phyloP scores from a whole-genome alignment of 1,140 invertebrate genomes.

The Centruroides vittatus region DNA sequence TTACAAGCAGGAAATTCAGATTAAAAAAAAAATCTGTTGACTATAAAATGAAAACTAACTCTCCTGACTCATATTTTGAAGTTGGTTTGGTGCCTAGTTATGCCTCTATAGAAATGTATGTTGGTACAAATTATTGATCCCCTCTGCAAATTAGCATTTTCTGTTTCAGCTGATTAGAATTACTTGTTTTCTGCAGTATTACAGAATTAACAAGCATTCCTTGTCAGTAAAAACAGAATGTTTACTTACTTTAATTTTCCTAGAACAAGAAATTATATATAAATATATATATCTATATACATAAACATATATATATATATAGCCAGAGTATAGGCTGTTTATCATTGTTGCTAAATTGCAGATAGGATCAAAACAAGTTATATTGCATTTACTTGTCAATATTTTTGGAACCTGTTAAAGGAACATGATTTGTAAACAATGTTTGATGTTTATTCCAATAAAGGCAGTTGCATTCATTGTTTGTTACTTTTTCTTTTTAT shows the following conservation, averaged over 20 bases:
- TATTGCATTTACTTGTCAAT: slow-evolving; percentile 15
- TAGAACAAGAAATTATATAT: background rate
- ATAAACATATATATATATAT: background rate
- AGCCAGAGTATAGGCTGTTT: background rate
- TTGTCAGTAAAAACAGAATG: background rate
- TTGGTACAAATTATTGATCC: slow-evolving; percentile 16
- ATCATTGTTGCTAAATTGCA: background rate
- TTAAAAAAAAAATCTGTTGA: slow-evolving; percentile 13
- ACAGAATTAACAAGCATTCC: slow-evolving; percentile 10
- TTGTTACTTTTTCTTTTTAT: background rate
- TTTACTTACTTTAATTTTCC: background rate
- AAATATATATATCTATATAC: background rate
- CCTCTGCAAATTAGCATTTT: slow-evolving; percentile 8
- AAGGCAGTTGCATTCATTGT: slow-evolving; percentile 16
- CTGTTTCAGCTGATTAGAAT: slow-evolving; percentile 2
- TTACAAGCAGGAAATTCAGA: slow-evolving; percentile 13
- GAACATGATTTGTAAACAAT: slow-evolving; percentile 16
- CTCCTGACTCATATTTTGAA: slow-evolving; percentile 13
- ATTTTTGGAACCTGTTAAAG: slow-evolving; percentile 18
- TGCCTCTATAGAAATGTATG: slow-evolving; percentile 13
- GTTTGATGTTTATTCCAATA: slow-evolving; percentile 20
- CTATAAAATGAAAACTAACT: slow-evolving; percentile 11
- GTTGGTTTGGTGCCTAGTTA: slow-evolving; percentile 16
- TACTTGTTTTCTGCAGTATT: slow-evolving; percentile 5
- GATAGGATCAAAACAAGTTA: background rate